Conservation (phyloP, 2,888 invertebrate species). For the Venusia cambrica region DNA sequence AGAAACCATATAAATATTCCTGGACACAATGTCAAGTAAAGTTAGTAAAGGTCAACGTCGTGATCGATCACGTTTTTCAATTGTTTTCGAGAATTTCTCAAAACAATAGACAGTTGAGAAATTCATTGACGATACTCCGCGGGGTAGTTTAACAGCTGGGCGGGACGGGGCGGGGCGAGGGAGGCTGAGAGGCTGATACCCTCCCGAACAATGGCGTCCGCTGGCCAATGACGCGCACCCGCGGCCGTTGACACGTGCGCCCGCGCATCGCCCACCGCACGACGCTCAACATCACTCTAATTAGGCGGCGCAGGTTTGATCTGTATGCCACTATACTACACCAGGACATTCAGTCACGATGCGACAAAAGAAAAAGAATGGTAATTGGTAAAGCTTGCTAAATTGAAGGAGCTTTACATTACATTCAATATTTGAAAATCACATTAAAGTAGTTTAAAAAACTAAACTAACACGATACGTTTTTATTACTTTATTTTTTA, state of each 20-base stretch:
- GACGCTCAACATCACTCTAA: constrained; percentile 19
- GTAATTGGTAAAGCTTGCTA: too few species aligned
- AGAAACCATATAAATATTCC: too few species aligned
- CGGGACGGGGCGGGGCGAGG: constrained; percentile 19
- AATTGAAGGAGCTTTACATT: background rate
- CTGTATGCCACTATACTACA: constrained; percentile 6
- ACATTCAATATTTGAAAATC: constrained; percentile 3
- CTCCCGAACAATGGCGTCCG: constrained; percentile 56
- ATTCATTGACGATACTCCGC: constrained; percentile 7
- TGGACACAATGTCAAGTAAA: background rate
- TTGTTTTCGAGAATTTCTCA: constrained; percentile 3
- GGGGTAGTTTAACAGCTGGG: constrained; percentile 28
- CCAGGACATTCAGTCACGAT: constrained; percentile 9
- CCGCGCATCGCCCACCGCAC: constrained; percentile 39
- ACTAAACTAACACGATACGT: too few species aligned
- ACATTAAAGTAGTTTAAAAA: too few species aligned
- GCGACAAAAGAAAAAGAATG: background rate
- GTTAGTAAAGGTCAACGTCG: constrained; percentile 5
- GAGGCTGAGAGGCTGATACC: constrained; percentile 30
- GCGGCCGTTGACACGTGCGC: constrained; percentile 75
- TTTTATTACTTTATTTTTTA: too few species aligned
- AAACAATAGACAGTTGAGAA: constrained; percentile 12
- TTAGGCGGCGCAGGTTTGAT: constrained; percentile 15
- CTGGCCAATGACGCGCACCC: constrained; percentile 68
- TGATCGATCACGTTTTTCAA: constrained; percentile 5